Conservation (phyloP, 2,888 invertebrate species). For the Gisinianus flammeolus region DNA sequence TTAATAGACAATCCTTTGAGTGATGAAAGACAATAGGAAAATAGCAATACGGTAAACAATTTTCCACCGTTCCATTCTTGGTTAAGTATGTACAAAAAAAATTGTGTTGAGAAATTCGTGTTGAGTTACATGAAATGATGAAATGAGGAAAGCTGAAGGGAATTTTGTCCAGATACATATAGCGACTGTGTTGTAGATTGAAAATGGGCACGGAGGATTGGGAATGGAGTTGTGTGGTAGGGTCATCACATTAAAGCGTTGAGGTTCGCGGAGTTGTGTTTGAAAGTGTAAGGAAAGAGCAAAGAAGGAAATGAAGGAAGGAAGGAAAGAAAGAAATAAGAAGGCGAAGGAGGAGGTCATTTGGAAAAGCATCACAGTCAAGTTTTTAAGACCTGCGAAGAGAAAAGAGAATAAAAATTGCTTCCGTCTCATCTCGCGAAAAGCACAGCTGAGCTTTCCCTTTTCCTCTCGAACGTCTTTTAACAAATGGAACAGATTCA, state of each 20-base stretch:
- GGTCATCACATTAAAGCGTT: background rate
- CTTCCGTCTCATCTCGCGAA: constrained; percentile 17
- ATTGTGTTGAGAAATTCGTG: too few relatives aligned
- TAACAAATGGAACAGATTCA: constrained; percentile 4
- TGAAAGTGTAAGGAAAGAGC: background rate
- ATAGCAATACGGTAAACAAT: too few relatives aligned
- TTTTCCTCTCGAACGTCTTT: background rate
- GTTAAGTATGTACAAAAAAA: too few relatives aligned
- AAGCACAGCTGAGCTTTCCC: constrained; percentile 14
- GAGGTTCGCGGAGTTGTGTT: background rate
- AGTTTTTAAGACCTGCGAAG: constrained; percentile 38
- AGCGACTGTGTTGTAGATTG: too few relatives aligned
- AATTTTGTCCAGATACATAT: too few relatives aligned
- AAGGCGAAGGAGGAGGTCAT: constrained; percentile 37
- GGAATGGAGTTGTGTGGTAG: background rate
- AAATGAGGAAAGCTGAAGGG: too few relatives aligned
- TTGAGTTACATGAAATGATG: too few relatives aligned
- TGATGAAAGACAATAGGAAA: too few relatives aligned
- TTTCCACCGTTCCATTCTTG: too few relatives aligned
- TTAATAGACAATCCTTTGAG: background rate
- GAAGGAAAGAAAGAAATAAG: background rate
- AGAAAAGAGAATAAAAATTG: constrained; percentile 33
- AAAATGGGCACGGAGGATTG: too few relatives aligned
- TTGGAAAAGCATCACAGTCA: constrained; percentile 31
- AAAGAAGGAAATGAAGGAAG: background rate